Evolutionary conservation across 2,113 vertebrate genomes (phyloP).

Genomic region (Triplophysa rosa): DNA sequence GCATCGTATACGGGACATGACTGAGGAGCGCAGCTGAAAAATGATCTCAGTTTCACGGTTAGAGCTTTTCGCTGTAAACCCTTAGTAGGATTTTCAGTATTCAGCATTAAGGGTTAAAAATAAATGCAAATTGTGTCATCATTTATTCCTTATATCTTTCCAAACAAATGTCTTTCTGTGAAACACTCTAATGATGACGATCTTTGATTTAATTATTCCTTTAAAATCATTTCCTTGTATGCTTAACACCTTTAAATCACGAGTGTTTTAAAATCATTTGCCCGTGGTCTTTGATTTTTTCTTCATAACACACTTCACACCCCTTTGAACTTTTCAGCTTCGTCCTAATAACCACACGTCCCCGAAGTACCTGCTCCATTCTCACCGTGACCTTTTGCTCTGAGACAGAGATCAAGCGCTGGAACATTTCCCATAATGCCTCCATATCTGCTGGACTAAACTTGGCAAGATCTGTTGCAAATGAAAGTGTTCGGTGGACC

Average conservation of each 20-base stretch:
- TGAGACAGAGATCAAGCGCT: constrained; percentile 4
- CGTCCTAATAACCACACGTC: constrained; percentile 2
- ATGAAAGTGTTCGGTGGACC: constrained; percentile 1
- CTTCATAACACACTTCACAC: neutral
- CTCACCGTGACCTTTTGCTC: constrained; percentile 6
- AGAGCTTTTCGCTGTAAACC: neutral
- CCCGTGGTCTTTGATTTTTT: no score
- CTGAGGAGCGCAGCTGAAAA: neutral
- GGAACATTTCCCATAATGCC: constrained; percentile 29
- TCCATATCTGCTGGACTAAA: neutral
- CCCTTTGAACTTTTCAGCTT: neutral
- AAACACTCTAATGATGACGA: no score
- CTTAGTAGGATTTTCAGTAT: neutral
- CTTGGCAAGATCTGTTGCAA: constrained; percentile 19
- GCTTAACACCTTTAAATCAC: neutral
- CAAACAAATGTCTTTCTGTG: no score
- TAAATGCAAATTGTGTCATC: no score
- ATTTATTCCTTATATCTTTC: no score
- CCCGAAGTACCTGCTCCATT: constrained; percentile 1
- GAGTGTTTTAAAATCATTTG: no score
- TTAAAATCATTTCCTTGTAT: neutral
- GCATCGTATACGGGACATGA: neutral
- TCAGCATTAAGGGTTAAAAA: neutral
- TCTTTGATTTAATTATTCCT: no score
- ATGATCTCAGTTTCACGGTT: neutral